These are phyloP conservation scores for Alloplasta piceator DNA, from an alignment of 2,888 invertebrate species.

Conservation along the genomic window DNA sequence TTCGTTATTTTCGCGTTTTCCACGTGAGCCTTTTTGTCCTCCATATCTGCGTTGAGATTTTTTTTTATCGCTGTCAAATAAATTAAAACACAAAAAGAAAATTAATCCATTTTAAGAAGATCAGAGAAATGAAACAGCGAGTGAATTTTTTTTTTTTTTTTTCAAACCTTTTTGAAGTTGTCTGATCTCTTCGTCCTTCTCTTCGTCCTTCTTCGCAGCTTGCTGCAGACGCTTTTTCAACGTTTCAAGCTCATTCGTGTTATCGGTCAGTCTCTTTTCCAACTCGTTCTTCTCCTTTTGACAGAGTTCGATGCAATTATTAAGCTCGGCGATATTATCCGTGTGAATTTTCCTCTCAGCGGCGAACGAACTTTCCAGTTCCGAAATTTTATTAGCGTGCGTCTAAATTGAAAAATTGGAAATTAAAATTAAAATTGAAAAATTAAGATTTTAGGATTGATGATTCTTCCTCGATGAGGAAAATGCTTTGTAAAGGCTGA, in stretches of 20 bases:
- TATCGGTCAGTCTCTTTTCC: conserved; percentile 45
- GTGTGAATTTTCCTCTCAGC: conserved; percentile 27
- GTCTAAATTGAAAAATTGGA: conserved; percentile 33
- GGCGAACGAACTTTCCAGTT: conserved; percentile 4
- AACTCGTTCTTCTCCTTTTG: conserved; percentile 54
- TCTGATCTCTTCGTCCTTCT: conserved; percentile 77
- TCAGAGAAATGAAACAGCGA: too few relatives aligned
- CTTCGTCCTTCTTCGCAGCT: conserved; percentile 67
- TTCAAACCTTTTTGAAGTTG: conserved; percentile 58
- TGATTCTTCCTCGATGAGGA: too few relatives aligned
- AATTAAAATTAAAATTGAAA: too few relatives aligned
- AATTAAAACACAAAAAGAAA: not conserved
- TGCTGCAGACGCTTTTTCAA: conserved; percentile 63
- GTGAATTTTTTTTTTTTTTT: too few relatives aligned
- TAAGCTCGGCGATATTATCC: conserved; percentile 37
- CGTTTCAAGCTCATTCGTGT: conserved; percentile 48
- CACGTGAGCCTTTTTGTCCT: conserved; percentile 69
- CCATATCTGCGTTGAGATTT: conserved; percentile 36
- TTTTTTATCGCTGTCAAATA: conserved; percentile 46
- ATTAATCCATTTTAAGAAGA: too few relatives aligned
- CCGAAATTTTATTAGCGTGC: conserved; percentile 35
- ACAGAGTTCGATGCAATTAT: conserved; percentile 39
- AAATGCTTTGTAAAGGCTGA: too few relatives aligned
- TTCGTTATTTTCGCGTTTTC: conserved; percentile 72
- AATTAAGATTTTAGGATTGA: too few relatives aligned